A percentile compares a stretch with the other conserved stretches of the same genome.
Evolutionary conservation across 2,888 invertebrate species (phyloP).

Genomic region (Epirrhoe tristata): DNA sequence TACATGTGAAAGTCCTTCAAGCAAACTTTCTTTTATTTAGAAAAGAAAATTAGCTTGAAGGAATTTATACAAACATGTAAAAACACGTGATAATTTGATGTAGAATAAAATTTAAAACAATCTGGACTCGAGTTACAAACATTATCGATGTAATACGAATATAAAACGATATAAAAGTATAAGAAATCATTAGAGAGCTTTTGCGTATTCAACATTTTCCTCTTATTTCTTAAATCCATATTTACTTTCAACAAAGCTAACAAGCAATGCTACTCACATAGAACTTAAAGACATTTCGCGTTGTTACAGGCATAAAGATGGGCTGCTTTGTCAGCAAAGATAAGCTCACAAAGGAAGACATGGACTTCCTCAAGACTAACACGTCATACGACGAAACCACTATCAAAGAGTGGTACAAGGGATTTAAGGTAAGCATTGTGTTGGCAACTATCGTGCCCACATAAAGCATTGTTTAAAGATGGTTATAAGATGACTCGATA

Average conservation of each 20-base stretch:
- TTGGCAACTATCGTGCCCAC: too few species aligned
- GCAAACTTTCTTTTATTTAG: too few species aligned
- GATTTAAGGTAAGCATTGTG: slow-evolving; percentile 93
- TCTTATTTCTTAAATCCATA: neutral
- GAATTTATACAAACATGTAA: too few species aligned
- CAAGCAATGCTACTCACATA: neutral
- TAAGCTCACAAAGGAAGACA: slow-evolving; percentile 98
- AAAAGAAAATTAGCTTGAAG: too few species aligned
- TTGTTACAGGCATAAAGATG: slow-evolving; percentile 87
- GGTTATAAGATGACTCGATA: neutral
- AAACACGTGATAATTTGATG: slow-evolving; percentile 13
- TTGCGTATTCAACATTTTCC: too few species aligned
- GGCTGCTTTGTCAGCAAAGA: slow-evolving; percentile 98
- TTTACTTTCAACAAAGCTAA: neutral
- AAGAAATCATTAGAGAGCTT: too few species aligned
- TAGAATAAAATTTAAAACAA: too few species aligned
- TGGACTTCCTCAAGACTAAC: slow-evolving; percentile 99
- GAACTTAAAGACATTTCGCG: slow-evolving; percentile 32
- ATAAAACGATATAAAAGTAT: too few species aligned
- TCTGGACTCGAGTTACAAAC: neutral
- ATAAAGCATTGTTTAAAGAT: too few species aligned
- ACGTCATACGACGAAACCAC: slow-evolving; percentile 99
- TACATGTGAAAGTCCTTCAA: too few species aligned
- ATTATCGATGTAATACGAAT: too few species aligned
- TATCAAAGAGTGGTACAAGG: slow-evolving; percentile 99